These are phyloP conservation scores for Ochropleura leucogaster DNA, from an alignment of 2,888 invertebrate genomes.

Conservation along the genomic window DNA sequence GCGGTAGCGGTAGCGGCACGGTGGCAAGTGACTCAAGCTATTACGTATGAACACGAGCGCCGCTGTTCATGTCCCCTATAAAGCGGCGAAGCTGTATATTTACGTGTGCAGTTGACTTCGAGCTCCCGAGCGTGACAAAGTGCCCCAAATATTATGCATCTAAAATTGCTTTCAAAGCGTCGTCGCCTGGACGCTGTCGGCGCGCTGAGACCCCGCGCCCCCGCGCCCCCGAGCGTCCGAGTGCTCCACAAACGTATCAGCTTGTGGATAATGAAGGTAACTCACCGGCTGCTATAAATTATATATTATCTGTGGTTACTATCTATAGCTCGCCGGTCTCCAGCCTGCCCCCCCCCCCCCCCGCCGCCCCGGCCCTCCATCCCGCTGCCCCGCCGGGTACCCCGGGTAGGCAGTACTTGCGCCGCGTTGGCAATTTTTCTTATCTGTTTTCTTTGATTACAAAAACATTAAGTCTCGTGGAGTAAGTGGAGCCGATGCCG, in stretches of 20 bases:
- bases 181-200: background rate
- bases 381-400: background rate
- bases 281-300: conserved; percentile 24
- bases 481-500: conserved; percentile 7
- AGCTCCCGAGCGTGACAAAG: conserved; percentile 22
- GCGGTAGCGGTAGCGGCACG: background rate
- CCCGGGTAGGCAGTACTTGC: background rate
- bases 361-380: no score
- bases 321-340: background rate
- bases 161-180: conserved; percentile 3
- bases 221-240: background rate
- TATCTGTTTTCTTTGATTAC: conserved; percentile 42
- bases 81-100: conserved; percentile 6
- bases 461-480: conserved; percentile 20
- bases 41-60: background rate
- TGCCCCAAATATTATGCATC: conserved; percentile 28
- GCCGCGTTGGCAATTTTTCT: conserved; percentile 20
- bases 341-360: background rate
- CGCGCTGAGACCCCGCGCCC: background rate
- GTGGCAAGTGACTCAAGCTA: background rate
- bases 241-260: conserved; percentile 21
- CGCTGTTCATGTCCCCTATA: conserved; percentile 4
- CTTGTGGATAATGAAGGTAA: conserved; percentile 26
- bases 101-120: conserved; percentile 15
- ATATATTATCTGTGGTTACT: conserved; percentile 30